Base-by-base conservation (phyloP, 2,888 invertebrate genomes). In the Patella ulyssiponensis region DNA sequence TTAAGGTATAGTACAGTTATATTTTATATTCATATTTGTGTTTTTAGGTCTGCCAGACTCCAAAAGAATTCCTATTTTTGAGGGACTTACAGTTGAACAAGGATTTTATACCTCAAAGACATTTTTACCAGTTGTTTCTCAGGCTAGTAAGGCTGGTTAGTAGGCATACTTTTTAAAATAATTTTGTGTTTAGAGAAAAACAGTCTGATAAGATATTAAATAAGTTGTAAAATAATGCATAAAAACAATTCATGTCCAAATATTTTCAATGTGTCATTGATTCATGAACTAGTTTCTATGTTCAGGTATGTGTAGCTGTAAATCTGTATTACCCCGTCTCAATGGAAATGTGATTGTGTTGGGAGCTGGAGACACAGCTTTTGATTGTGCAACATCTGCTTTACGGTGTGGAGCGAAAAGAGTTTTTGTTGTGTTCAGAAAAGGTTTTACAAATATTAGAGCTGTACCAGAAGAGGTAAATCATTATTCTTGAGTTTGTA, bases 321-420 rank as follows among this genome's bases (percentile, higher is more conserved):
- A 95, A 86, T 92, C 94, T 0, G 82, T 89, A 71, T 92, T 98
- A 69, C 98, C 98, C 0, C 92, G 93, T 71, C 91, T 99, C 11
- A 92, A 93, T 84, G 98, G 98, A 0, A 96, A 94, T 85, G 96
- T 96, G 15, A 94, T 99, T 78, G 98, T 99, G 0, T 92, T 99
- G 58, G 99, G 99, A 0, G 97, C 98, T 0, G 99, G 99, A 0
- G 99, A 99, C 91, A 99, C 99, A 0, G 99, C 99, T 0, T 99
- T 99, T 91, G 99, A 99, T 93, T 99, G 99, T 91, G 99, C 99
- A 0, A 99, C 99, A 0, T 98, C 98, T 0, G 98, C 98, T 0
- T 92, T 99, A 23, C 93, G 98, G 2, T 99, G 99, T 90, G 99
- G 99, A 0, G 99, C 99, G 0, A 94, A 93, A 52, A 94, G 96